Evolutionary conservation across 2,888 invertebrate species (phyloP).

Genomic region (Hanleya hanleyi): DNA sequence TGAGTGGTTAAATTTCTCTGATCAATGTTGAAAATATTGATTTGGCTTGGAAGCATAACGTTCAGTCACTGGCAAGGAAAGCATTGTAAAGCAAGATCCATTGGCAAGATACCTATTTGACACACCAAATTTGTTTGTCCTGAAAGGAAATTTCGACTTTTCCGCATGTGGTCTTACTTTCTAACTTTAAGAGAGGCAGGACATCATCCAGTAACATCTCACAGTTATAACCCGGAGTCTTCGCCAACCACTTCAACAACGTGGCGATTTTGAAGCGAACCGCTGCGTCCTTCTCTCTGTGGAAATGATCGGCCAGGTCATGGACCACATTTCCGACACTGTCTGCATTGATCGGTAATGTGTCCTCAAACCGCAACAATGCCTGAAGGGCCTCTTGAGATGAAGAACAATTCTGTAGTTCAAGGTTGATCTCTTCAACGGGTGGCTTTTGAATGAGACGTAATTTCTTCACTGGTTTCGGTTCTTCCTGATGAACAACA

Average conservation of each 20-base stretch:
- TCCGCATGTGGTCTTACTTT: slow-evolving; percentile 47
- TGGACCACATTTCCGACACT: slow-evolving; percentile 81
- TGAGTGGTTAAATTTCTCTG: no score
- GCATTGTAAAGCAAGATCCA: no score
- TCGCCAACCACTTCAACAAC: slow-evolving; percentile 83
- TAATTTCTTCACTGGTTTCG: slow-evolving; percentile 78
- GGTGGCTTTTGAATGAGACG: slow-evolving; percentile 76
- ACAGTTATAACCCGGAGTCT: slow-evolving; percentile 73
- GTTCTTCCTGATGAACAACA: slow-evolving; percentile 79
- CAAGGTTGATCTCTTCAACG: slow-evolving; percentile 52
- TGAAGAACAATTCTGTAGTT: slow-evolving; percentile 46
- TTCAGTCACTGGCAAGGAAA: no score
- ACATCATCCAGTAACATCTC: slow-evolving; percentile 79
- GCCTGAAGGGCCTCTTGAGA: slow-evolving; percentile 59
- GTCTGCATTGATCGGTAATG: slow-evolving; percentile 75
- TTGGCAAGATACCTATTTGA: no score
- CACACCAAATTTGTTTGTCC: no score
- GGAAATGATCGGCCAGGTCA: slow-evolving; percentile 85
- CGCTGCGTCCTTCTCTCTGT: slow-evolving; percentile 84
- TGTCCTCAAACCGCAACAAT: slow-evolving; percentile 54
- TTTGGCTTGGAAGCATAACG: no score
- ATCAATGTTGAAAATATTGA: no score
- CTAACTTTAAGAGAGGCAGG: slow-evolving; percentile 78
- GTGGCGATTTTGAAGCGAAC: slow-evolving; percentile 87
- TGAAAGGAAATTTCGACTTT: no score